These are phyloP conservation scores for Lasiommata megera DNA, from an alignment of 2,888 invertebrate genomes.

Conservation along the genomic window DNA sequence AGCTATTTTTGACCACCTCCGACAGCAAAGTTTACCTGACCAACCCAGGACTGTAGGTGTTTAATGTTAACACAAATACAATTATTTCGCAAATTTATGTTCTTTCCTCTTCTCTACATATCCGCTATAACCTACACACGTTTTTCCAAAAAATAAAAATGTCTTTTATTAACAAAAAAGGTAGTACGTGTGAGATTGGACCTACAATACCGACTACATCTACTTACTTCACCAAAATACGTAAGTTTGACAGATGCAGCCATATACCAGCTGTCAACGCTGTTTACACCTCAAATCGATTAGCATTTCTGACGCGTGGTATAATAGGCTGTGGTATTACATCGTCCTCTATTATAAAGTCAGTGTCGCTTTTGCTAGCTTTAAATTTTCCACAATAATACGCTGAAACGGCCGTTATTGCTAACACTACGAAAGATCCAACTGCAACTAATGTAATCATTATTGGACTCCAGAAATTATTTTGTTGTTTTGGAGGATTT, in stretches of 20 bases:
- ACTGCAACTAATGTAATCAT: constrained; percentile 40
- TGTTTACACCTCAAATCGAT: not conserved
- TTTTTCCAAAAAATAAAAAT: no score
- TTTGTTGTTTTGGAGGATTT: constrained; percentile 32
- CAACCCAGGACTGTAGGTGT: no score
- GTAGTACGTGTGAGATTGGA: no score
- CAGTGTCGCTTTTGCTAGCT: constrained; percentile 14
- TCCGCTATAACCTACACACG: no score
- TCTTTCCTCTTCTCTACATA: not conserved
- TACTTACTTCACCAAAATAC: no score
- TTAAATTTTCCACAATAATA: constrained; percentile 41
- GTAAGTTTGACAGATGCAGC: no score
- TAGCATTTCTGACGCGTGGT: constrained; percentile 27
- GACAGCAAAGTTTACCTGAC: no score
- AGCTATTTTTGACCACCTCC: no score
- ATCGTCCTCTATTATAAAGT: constrained; percentile 27
- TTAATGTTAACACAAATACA: no score
- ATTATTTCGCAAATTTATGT: not conserved
- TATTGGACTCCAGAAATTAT: constrained; percentile 38
- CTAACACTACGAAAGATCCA: constrained; percentile 32
- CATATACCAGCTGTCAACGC: no score
- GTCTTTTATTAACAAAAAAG: no score
- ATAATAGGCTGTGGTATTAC: constrained; percentile 36
- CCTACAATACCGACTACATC: no score
- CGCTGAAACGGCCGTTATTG: constrained; percentile 34